Evolutionary conservation across 2,113 vertebrate genomes (phyloP), one percentile per base, ranked within the genome.

Genomic region (Arenaria interpres): DNA sequence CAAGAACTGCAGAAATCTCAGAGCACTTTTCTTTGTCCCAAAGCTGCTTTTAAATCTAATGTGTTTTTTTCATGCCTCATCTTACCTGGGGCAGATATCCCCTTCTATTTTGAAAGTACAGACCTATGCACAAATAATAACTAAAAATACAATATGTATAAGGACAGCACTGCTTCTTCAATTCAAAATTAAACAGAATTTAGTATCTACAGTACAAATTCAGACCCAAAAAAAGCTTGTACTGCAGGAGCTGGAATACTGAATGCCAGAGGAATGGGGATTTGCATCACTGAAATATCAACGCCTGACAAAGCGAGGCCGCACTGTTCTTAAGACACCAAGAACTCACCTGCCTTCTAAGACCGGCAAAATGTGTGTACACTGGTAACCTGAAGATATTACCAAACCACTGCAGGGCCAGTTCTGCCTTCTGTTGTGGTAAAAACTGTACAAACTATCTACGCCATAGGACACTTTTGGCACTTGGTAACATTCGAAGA

Each of bases 401-500:
- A 99, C 97, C 30, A 99, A 94, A 24, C 99, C 99, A 2, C 98
- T 99, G 92, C 98, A 97, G 23, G 98, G 96, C 22, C 95, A 93
- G 66, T 32, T 96, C 63, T 97, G 98, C 54, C 37, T 92, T 64
- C 97, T 98, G 96, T 98, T 99, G 97, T 98, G 97, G 94, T 98
- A 98, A 94, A 99, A 99, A 64, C 99, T 99, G 98, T 99, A 99
- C 79, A 99, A 97, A 45, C 98, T 97, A 81, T 99, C 99, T 56
- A 99, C 97, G 0, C 99, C 99, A 19, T 99, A 99, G 21, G 99
- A 99, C 63, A 99, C 98, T 50, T 98, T 98, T 0, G 99, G 99
- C n/a, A 99, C 98, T 14, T 98, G 93, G 7, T 99, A 99, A 91
- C 99, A 99, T 80, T 99, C 99, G 1, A 99, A 99, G 39, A 99